Percentiles rank a stretch among this genome's conserved stretches.
phyloP scores from a whole-genome alignment of 2,797 vertebrate genomes.

The Thaleichthys pacificus region DNA sequence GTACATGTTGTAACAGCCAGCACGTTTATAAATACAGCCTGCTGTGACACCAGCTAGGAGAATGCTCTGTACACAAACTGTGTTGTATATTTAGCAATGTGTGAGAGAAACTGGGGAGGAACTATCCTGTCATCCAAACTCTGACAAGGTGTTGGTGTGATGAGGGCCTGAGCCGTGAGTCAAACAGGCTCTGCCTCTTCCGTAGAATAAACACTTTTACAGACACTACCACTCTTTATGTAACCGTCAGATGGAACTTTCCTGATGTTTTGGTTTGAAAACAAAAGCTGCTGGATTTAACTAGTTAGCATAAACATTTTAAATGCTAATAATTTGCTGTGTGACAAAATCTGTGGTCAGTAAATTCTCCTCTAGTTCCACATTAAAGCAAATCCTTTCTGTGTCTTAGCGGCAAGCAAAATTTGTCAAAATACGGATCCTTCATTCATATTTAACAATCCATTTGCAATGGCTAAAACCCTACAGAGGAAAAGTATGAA shows the following conservation, averaged over 20 bases:
- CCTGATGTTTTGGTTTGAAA: too few species aligned
- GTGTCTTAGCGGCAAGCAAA: constrained; percentile 12
- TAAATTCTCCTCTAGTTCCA: not conserved
- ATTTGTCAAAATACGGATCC: not conserved
- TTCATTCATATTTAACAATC: constrained; percentile 10
- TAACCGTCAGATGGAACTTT: too few species aligned
- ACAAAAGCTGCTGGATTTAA: too few species aligned
- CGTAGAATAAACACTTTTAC: too few species aligned
- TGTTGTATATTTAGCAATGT: not conserved
- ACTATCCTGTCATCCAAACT: too few species aligned
- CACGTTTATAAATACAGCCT: constrained; percentile 10
- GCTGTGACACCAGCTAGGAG: not conserved
- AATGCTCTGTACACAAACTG: not conserved
- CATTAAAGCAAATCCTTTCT: not conserved
- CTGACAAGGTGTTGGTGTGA: too few species aligned
- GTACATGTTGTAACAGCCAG: constrained; percentile 7
- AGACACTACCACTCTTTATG: too few species aligned
- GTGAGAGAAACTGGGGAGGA: not conserved
- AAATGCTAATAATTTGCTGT: too few species aligned
- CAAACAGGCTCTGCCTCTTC: too few species aligned
- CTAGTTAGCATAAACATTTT: too few species aligned
- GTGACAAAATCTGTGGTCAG: not conserved
- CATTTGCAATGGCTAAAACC: constrained; percentile 18
- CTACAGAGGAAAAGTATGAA: constrained; percentile 36
- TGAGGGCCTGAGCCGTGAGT: too few species aligned